Conservation (phyloP, 2,888 invertebrate species). For the Oegoconia quadripuncta region DNA sequence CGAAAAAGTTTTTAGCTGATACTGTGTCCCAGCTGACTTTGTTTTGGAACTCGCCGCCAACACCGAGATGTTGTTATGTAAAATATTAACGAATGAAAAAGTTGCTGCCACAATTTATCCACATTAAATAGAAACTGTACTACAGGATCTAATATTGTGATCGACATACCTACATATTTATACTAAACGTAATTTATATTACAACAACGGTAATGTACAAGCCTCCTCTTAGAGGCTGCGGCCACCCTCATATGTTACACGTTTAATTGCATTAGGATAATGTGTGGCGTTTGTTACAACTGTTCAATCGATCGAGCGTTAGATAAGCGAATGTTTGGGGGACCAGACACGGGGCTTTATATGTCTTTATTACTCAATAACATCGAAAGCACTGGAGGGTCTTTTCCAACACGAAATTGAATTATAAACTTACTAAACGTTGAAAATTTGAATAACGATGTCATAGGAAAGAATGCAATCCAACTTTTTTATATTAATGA, state of each 20-base stretch:
- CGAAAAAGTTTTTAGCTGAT: conserved; percentile 20
- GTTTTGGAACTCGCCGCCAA: conserved; percentile 27
- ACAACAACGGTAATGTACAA: no score
- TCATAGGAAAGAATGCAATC: conserved; percentile 5
- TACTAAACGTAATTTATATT: no score
- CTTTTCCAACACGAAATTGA: conserved; percentile 41
- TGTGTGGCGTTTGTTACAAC: conserved; percentile 47
- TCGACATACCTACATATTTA: no score
- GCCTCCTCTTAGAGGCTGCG: conserved; percentile 3
- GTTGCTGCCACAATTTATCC: conserved; percentile 20
- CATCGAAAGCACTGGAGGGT: conserved; percentile 41
- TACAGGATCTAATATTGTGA: not conserved
- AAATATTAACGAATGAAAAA: conserved; percentile 30
- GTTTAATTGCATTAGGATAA: conserved; percentile 55
- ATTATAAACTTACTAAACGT: conserved; percentile 28
- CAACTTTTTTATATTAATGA: conserved; percentile 38
- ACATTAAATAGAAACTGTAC: not conserved
- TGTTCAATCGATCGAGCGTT: conserved; percentile 48
- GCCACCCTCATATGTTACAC: conserved; percentile 38
- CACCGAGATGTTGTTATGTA: conserved; percentile 35
- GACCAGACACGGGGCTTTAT: conserved; percentile 37
- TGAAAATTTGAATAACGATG: conserved; percentile 7
- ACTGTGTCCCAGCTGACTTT: conserved; percentile 27
- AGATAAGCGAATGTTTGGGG: conserved; percentile 58
- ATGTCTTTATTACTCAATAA: conserved; percentile 59